These are phyloP conservation scores for Tautogolabrus adspersus DNA, from an alignment of 2,113 vertebrate genomes.

Conservation along the genomic window DNA sequence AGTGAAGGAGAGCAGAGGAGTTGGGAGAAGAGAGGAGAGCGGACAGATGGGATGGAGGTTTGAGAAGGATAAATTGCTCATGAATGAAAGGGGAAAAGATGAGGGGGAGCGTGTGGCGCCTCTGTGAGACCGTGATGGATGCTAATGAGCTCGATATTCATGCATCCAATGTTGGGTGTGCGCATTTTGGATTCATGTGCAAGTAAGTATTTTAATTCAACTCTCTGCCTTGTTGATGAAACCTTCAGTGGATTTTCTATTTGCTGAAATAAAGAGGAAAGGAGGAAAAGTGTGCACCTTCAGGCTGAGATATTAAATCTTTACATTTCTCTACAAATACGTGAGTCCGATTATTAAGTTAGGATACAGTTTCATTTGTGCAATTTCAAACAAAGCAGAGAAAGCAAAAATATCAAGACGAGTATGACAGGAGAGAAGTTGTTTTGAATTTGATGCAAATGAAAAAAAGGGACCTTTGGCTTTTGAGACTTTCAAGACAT, in stretches of 20 bases:
- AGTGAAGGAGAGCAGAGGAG: conserved; percentile 49
- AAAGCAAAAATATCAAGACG: rapidly evolving
- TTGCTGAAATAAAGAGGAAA: neutral
- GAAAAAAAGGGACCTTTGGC: neutral
- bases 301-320: neutral
- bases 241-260: neutral
- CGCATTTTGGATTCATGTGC: conserved; percentile 34
- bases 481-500: neutral
- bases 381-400: conserved; percentile 7
- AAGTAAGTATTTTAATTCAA: conserved; percentile 46
- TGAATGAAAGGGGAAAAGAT: conserved; percentile 54
- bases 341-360: neutral
- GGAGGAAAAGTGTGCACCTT: neutral
- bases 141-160: conserved; percentile 60
- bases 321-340: neutral
- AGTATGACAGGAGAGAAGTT: neutral
- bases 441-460: neutral
- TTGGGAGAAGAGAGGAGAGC: conserved; percentile 26
- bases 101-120: conserved; percentile 42
- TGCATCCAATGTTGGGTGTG: conserved; percentile 14
- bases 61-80: conserved; percentile 58
- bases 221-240: neutral
- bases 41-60: conserved; percentile 69
- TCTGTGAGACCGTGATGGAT: conserved; percentile 56
- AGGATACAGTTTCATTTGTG: neutral